These are phyloP conservation scores for Dicrurus megarhynchus DNA, from an alignment of 2,113 vertebrate species.

Conservation along the genomic window DNA sequence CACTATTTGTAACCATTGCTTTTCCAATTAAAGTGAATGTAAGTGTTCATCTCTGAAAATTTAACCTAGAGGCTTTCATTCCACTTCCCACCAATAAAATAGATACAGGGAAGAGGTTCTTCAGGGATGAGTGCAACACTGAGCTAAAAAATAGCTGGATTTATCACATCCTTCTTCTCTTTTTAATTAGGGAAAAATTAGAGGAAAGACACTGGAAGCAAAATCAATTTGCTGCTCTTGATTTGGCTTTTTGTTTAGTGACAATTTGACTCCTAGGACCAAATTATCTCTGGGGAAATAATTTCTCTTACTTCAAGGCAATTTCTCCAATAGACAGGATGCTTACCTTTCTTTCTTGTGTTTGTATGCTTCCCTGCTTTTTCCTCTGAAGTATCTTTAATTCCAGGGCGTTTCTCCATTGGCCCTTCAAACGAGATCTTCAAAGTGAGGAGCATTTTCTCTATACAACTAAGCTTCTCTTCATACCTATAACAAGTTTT, in stretches of 20 bases:
- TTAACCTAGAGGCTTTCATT: not conserved
- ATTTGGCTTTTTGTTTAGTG: slow-evolving; percentile 27
- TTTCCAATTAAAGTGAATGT: not conserved
- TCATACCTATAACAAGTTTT: not conserved
- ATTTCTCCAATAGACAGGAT: not conserved
- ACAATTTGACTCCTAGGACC: slow-evolving; percentile 7
- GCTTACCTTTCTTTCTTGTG: not conserved
- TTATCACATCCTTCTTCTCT: not conserved
- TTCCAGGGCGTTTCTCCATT: not conserved
- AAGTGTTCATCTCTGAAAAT: not conserved
- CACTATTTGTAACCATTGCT: not conserved
- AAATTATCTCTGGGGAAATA: slow-evolving; percentile 46
- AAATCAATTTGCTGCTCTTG: slow-evolving; percentile 45
- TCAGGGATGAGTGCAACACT: not conserved
- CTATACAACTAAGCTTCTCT: not conserved
- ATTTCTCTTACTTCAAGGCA: not conserved
- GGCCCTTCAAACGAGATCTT: not conserved
- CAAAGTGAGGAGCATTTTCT: not conserved
- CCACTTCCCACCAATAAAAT: not conserved
- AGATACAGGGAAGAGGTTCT: not conserved
- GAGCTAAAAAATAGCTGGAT: not conserved
- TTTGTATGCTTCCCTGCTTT: not conserved
- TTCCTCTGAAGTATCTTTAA: not conserved
- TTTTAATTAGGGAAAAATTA: slow-evolving; percentile 46
- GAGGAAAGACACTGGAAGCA: not conserved